Evolutionary conservation across 2,797 vertebrate species (phyloP), one percentile per base, ranked within the genome.

Genomic region (Gastrophryne carolinensis): DNA sequence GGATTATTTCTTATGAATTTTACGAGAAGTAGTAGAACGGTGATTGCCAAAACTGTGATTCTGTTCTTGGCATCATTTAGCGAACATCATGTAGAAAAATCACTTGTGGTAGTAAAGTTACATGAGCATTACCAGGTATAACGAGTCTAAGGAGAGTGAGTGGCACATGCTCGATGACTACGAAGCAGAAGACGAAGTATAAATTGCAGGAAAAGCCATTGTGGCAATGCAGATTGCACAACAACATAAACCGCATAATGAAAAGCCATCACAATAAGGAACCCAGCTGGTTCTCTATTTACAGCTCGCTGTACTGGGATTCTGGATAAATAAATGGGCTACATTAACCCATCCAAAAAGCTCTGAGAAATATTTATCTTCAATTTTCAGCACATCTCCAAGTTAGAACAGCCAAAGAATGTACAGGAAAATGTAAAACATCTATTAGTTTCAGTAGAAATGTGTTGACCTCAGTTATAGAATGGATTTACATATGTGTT

Each of bases 301-400:
- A 52, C 58, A 52, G 23, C 47, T 53, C n/a, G n/a, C 72, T 63
- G 41, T 44, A 65, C 17, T 35, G 15, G 8, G 27, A 47, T 17
- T 65, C 50, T 57, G 57, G 32, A 65, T 63, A 62, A 73, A 73
- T 13, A 65, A 66, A 39, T 34, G n/a, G 4, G 12, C 7, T 39
- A 7, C 19, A 13, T 29, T 26, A 49, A 23, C 54, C 41, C 15
- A 50, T 60, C 53, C 53, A 75, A 75, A 74, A 67, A 50, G 12
- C 63, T 44, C 53, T 32, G 29, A 68, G 72, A 75, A 50, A 37
- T 27, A 75, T 60, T 47, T 74, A 74, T 74, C 39, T 50, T 49
- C 23, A 56, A 74, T 56, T 49, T 60, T 24, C 52, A 32, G 29
- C 27, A 26, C 27, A 49, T 39, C 37, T 56, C 3, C 39, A 6